Percentiles rank a stretch among this genome's conserved stretches.
These are phyloP conservation scores for Pandemis heparana DNA, from an alignment of 2,888 invertebrate genomes.

Conservation along the genomic window DNA sequence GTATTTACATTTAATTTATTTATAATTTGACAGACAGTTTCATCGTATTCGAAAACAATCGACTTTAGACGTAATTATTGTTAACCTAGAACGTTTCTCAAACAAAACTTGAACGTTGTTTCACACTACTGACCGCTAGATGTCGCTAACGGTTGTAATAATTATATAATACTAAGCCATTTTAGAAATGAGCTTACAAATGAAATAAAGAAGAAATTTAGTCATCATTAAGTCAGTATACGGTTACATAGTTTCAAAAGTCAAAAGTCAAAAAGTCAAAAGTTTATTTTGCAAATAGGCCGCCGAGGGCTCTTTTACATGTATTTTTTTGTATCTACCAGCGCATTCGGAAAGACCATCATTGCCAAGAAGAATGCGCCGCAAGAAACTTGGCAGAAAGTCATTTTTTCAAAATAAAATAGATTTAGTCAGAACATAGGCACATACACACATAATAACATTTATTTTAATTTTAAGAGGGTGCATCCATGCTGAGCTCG, in stretches of 20 bases:
- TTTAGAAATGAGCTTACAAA: neutral
- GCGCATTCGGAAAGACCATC: no score
- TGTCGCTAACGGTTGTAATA: constrained; percentile 45
- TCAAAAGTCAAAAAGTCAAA: no score
- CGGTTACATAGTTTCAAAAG: neutral
- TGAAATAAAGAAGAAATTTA: constrained; percentile 4
- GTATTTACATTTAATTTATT: constrained; percentile 71
- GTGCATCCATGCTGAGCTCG: no score
- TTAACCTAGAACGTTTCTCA: constrained; percentile 30
- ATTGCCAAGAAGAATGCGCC: no score
- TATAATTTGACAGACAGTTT: constrained; percentile 78
- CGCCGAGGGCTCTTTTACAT: no score
- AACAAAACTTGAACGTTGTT: constrained; percentile 31
- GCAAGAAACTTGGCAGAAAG: no score
- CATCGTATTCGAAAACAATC: constrained; percentile 46
- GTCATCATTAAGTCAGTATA: neutral
- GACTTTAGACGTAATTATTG: constrained; percentile 36
- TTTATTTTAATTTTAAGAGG: constrained; percentile 32
- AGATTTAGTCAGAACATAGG: constrained; percentile 10
- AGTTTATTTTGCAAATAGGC: no score
- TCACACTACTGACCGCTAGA: constrained; percentile 54
- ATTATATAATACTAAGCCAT: constrained; percentile 5
- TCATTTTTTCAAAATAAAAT: no score
- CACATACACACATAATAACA: constrained; percentile 42
- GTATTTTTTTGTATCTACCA: no score